Percentiles rank a stretch among this genome's conserved stretches.
These are phyloP conservation scores for Cordylochernes scorpioides DNA, from an alignment of 2,888 invertebrate genomes.

Conservation along the genomic window DNA sequence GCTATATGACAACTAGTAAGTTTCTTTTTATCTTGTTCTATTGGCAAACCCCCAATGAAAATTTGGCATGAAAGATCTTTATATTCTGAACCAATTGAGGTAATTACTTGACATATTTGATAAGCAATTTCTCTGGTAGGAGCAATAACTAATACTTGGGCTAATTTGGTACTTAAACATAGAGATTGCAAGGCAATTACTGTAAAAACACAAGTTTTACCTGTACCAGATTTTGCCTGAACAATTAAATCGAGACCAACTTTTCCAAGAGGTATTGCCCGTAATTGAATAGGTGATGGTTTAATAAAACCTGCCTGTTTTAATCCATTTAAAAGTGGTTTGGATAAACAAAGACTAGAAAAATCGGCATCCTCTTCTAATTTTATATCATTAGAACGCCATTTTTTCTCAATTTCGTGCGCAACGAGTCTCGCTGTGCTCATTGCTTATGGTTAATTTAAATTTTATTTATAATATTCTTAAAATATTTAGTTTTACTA, in stretches of 20 bases:
- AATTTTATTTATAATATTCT: no score
- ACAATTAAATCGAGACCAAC: constrained; percentile 76
- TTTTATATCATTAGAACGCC: constrained; percentile 45
- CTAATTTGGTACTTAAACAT: constrained; percentile 18
- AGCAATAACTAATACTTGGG: constrained; percentile 54
- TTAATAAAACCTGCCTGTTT: constrained; percentile 41
- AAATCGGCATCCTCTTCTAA: constrained; percentile 42
- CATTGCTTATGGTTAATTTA: no score
- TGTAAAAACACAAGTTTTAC: constrained; percentile 80
- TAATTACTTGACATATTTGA: constrained; percentile 55
- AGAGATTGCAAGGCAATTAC: constrained; percentile 52
- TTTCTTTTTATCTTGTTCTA: constrained; percentile 41
- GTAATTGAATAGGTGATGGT: constrained; percentile 74
- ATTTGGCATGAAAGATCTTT: constrained; percentile 39
- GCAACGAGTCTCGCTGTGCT: no score
- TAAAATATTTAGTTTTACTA: no score
- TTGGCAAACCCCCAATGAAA: constrained; percentile 61
- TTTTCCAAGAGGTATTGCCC: constrained; percentile 68
- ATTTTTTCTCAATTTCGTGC: constrained; percentile 28
- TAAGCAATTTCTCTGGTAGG: constrained; percentile 87
- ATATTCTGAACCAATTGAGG: constrained; percentile 36
- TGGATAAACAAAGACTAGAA: constrained; percentile 39
- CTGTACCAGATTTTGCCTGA: constrained; percentile 91
- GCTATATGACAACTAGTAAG: constrained; percentile 44
- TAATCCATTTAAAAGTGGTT: constrained; percentile 39